phyloP scores from a whole-genome alignment of 2,888 invertebrate genomes.

The Geophilus truncorum region DNA sequence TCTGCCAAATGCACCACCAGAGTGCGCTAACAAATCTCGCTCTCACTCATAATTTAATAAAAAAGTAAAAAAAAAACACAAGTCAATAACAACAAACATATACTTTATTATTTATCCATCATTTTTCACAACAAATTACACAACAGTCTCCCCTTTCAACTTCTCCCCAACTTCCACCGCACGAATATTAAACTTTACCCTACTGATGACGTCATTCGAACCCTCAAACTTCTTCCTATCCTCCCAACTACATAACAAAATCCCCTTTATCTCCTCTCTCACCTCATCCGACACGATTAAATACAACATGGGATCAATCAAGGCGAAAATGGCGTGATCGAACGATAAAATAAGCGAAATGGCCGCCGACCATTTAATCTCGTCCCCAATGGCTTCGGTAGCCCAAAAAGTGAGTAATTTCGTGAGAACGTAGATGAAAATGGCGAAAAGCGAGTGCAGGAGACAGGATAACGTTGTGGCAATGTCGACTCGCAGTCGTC shows the following conservation, averaged over 20 bases:
- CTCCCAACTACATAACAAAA: not conserved
- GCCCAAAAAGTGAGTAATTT: not conserved
- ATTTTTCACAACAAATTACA: too few species aligned
- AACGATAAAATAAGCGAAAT: not conserved
- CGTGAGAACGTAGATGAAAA: not conserved
- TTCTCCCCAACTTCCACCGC: not conserved
- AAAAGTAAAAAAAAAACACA: too few species aligned
- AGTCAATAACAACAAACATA: too few species aligned
- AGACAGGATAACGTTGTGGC: not conserved
- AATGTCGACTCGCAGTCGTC: not conserved
- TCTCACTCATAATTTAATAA: too few species aligned
- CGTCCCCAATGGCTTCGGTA: not conserved
- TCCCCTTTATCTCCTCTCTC: not conserved
- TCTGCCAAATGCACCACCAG: too few species aligned
- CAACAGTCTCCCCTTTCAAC: not conserved
- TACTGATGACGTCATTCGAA: not conserved
- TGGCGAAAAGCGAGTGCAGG: not conserved
- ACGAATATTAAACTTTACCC: not conserved
- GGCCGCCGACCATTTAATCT: not conserved
- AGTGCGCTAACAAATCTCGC: too few species aligned
- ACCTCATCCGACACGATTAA: not conserved
- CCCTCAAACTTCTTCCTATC: not conserved
- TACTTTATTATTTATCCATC: too few species aligned
- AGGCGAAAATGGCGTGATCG: not conserved
- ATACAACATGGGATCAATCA: not conserved